Evolutionary conservation across 2,888 invertebrate genomes (phyloP), one percentile per base, ranked within the genome.

Genomic region (Spialia ferax): DNA sequence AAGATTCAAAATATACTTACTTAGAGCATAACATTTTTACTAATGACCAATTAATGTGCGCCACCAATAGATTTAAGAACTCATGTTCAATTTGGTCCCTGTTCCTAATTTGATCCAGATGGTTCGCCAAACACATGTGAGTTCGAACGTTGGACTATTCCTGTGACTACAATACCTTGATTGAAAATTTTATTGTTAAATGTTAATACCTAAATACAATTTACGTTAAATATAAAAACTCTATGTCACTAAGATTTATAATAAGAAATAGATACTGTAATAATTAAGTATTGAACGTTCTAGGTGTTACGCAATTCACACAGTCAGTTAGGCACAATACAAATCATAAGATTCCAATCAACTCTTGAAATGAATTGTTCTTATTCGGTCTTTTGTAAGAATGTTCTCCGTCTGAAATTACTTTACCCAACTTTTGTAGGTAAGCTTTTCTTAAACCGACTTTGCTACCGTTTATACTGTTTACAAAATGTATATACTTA

Each of bases 281-380:
- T 26, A 26, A 26, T 26, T 32, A 11, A 8, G 1, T n/a, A n/a
- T 38, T 38, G n/a, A 42, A 42, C 15, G 15, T 42, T 42, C 15
- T 35, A 35, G 35, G 15, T 42, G n/a, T 38, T 38, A 38, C 35
- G 11, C 2, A 35, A 13, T 38, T 38, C 3, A 38, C 13, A 2
- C 38, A 38, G n/a, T 38, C 4, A 38, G 38, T 8, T 38, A n/a
- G n/a, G n/a, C n/a, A 38, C 38, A 38, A n/a, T 11, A 38, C n/a
- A n/a, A n/a, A 3, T 1, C 0, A 38, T 38, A 38, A n/a, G n/a
- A 38, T 15, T 42, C 15, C 15, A 15, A 42, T 42, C 15, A 42
- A 42, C 42, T 42, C 4, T 42, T 42, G 42, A 42, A 42, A 42
- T 38, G n/a, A 38, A 38, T 38, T 38, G 38, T 38, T n/a, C 38